Evolutionary conservation across 2,113 vertebrate genomes (phyloP).

Genomic region (Haemorhous mexicanus): DNA sequence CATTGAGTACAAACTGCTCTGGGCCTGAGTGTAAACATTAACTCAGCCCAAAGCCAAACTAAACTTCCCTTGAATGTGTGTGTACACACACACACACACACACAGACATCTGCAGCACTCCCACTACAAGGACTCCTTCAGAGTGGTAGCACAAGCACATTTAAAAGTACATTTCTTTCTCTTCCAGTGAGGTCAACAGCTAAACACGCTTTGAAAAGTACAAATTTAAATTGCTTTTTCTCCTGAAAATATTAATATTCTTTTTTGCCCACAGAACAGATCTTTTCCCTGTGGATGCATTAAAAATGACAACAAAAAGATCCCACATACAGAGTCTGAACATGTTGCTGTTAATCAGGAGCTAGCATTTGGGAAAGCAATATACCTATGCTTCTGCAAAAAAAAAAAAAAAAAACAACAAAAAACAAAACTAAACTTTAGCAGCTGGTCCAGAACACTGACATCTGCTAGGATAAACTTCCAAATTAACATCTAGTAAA

Average conservation of each 20-base stretch:
- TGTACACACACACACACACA: too few species aligned
- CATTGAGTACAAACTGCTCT: background rate
- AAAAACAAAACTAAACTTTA: background rate
- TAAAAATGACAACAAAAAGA: background rate
- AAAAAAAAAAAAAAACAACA: background rate
- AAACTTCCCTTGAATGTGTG: background rate
- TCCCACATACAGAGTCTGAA: background rate
- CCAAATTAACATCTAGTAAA: background rate
- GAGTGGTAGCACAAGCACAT: background rate
- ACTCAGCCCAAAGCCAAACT: background rate
- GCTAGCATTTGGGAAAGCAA: background rate
- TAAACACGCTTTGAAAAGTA: background rate
- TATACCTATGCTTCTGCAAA: background rate
- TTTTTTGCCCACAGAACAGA: background rate
- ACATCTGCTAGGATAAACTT: background rate
- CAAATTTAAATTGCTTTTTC: background rate
- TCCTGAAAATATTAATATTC: background rate
- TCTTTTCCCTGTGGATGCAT: background rate
- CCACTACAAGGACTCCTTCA: background rate
- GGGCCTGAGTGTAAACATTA: background rate
- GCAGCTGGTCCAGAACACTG: background rate
- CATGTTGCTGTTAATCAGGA: fast-evolving
- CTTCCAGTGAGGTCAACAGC: background rate
- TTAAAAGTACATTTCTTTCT: background rate
- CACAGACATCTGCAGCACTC: background rate